Conservation (phyloP, 1,140 invertebrate genomes). For the Saxidomus purpurata region DNA sequence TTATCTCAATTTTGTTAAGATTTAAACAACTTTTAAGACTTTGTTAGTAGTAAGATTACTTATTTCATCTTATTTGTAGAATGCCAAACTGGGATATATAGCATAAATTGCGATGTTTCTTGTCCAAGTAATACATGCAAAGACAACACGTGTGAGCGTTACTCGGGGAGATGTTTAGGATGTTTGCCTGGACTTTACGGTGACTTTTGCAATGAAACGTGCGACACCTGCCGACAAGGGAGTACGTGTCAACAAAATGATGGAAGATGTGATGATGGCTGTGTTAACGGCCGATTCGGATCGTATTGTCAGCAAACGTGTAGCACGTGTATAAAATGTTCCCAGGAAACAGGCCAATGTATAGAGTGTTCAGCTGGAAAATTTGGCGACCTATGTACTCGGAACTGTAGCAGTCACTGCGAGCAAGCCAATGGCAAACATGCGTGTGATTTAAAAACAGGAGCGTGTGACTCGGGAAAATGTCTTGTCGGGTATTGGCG, state of each 20-base stretch:
- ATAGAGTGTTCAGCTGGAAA: slow-evolving; percentile 17
- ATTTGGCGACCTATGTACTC: slow-evolving; percentile 26
- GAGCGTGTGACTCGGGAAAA: slow-evolving; percentile 23
- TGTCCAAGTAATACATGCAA: slow-evolving; percentile 39
- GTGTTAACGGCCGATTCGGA: slow-evolving; percentile 25
- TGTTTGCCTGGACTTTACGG: slow-evolving; percentile 22
- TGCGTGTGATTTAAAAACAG: slow-evolving; percentile 9
- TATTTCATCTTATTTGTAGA: slow-evolving; percentile 48
- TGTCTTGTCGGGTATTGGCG: slow-evolving; percentile 41
- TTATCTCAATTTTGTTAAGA: too few relatives aligned
- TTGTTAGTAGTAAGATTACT: too few relatives aligned
- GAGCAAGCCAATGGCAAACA: background rate
- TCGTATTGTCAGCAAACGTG: slow-evolving; percentile 44
- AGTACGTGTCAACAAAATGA: slow-evolving; percentile 56
- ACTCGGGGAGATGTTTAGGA: slow-evolving; percentile 31
- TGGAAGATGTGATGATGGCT: slow-evolving; percentile 49
- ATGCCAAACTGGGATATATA: slow-evolving; percentile 2
- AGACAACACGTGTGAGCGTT: slow-evolving; percentile 31
- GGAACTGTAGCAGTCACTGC: slow-evolving; percentile 33
- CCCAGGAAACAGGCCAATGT: slow-evolving; percentile 26
- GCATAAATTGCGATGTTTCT: background rate
- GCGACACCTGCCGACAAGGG: slow-evolving; percentile 25
- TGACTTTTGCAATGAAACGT: background rate
- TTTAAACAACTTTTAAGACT: too few relatives aligned
- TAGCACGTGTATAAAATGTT: slow-evolving; percentile 29